Evolutionary conservation across 1,140 invertebrate species (phyloP).

Genomic region (Rhyacophila brunnea): DNA sequence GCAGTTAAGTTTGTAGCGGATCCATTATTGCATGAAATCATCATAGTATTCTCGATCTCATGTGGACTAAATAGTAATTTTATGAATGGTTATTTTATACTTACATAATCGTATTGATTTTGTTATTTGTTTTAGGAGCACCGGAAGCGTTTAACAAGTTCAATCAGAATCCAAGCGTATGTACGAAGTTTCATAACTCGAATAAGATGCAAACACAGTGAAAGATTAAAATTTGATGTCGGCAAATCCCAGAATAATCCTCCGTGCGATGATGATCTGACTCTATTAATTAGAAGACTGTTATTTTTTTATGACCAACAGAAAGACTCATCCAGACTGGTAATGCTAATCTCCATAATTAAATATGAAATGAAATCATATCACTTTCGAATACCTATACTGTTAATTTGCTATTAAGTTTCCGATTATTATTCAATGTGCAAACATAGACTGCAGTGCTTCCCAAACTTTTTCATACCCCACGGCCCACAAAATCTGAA

Average conservation of each 20-base stretch:
- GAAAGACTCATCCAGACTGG: conserved; percentile 70
- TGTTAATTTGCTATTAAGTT: no score
- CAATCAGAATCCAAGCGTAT: conserved; percentile 75
- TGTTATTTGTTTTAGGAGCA: conserved; percentile 57
- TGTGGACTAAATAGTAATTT: no score
- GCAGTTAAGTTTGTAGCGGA: no score
- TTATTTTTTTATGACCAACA: conserved; percentile 75
- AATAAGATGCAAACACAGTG: conserved; percentile 62
- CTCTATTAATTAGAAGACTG: conserved; percentile 59
- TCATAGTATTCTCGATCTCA: no score
- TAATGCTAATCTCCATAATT: no score
- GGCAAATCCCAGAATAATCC: conserved; percentile 53
- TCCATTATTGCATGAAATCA: no score
- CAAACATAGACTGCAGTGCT: no score
- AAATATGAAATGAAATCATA: no score
- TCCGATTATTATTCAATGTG: no score
- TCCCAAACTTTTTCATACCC: no score
- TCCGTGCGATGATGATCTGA: conserved; percentile 54
- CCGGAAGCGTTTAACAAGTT: conserved; percentile 65
- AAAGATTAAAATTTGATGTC: conserved; percentile 69
- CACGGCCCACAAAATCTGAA: no score
- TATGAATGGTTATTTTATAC: conserved; percentile 1
- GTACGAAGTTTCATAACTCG: conserved; percentile 74
- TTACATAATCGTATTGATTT: not conserved
- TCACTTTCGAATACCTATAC: no score